phyloP scores from a whole-genome alignment of 92 coral and sea anemone species.

The Hydrozoanthus gracilis region DNA sequence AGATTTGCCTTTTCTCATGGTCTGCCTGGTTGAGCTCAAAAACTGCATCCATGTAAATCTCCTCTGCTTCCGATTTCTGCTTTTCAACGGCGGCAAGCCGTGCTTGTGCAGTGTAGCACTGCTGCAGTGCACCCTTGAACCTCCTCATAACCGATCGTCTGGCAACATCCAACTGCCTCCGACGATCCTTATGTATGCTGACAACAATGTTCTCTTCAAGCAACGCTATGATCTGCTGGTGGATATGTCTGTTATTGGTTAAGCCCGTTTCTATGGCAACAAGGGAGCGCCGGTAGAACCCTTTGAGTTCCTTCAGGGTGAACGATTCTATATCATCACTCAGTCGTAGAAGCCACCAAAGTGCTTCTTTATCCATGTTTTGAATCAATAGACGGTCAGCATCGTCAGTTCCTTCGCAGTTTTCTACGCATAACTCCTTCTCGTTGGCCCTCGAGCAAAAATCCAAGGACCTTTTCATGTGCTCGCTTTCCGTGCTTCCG shows the following conservation, averaged over 20 bases:
- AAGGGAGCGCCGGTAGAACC: constrained; percentile 75
- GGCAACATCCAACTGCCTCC: constrained; percentile 52
- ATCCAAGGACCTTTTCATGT: background rate
- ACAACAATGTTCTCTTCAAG: constrained; percentile 65
- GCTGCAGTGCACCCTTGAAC: constrained; percentile 62
- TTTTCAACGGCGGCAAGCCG: constrained; percentile 65
- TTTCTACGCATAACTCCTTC: constrained; percentile 9
- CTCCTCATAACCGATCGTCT: constrained; percentile 57
- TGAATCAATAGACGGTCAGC: constrained; percentile 66
- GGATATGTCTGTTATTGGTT: constrained; percentile 81
- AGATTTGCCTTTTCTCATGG: constrained; percentile 56
- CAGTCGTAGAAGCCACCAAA: constrained; percentile 58
- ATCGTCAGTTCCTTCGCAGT: constrained; percentile 19
- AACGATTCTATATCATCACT: constrained; percentile 69
- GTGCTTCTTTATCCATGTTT: constrained; percentile 73
- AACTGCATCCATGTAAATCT: constrained; percentile 62
- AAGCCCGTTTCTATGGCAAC: constrained; percentile 85
- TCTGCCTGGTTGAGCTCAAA: constrained; percentile 63
- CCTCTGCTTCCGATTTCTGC: constrained; percentile 72
- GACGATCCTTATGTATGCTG: constrained; percentile 47
- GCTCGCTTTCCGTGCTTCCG: constrained; percentile 5
- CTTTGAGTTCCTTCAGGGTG: constrained; percentile 72
- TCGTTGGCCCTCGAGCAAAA: background rate
- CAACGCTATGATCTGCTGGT: constrained; percentile 66
- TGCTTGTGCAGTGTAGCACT: constrained; percentile 61